Conservation (phyloP, 2,888 invertebrate species). For the Acanthoscelides obtectus region DNA sequence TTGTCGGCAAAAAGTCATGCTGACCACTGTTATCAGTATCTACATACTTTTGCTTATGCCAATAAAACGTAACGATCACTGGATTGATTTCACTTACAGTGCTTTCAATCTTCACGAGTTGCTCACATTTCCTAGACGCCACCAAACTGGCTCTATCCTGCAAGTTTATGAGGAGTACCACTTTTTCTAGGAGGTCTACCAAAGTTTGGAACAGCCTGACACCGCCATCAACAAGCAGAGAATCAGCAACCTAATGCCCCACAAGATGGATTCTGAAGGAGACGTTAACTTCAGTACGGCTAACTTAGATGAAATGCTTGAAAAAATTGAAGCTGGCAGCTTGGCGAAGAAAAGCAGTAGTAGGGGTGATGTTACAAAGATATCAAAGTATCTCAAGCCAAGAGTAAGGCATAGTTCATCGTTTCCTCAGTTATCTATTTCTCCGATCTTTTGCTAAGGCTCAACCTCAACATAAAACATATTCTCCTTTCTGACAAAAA, state of each 20-base stretch:
- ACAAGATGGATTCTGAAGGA: constrained; percentile 24
- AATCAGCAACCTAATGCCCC: constrained; percentile 1
- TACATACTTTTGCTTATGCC: no score
- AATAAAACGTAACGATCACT: no score
- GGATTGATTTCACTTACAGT: no score
- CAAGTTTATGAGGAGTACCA: neutral
- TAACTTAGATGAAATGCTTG: constrained; percentile 21
- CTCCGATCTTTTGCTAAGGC: no score
- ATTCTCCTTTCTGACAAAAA: no score
- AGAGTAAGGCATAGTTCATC: constrained; percentile 22
- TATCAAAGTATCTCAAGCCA: constrained; percentile 29
- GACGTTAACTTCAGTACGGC: constrained; percentile 20
- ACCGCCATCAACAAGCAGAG: neutral
- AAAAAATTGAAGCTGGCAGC: constrained; percentile 18
- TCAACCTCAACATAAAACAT: no score
- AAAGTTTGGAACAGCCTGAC: neutral
- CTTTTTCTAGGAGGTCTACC: neutral
- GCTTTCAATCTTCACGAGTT: no score
- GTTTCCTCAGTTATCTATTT: no score
- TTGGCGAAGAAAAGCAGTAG: constrained; percentile 7
- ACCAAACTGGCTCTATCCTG: no score
- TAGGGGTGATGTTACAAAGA: constrained; percentile 21
- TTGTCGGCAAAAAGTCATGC: no score
- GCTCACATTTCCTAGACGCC: no score
- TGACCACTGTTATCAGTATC: no score